Evolutionary conservation across 2,888 invertebrate genomes (phyloP), one percentile per base, ranked within the genome.

Genomic region (Drosophila lutescens): DNA sequence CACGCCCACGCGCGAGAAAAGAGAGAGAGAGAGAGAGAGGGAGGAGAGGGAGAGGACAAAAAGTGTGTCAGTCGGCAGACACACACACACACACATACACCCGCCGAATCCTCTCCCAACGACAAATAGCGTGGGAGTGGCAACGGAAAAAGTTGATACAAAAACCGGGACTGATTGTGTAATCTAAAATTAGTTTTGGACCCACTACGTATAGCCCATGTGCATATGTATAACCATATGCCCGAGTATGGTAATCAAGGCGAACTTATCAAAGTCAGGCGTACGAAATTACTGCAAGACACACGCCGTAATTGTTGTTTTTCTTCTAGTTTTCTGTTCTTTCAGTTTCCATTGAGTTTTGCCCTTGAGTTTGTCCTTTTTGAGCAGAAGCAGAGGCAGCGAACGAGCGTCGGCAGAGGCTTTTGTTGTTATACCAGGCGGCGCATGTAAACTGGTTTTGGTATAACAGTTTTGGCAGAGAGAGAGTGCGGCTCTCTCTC

Each of bases 341-440:
- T 51, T 59, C 60, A 54, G 46, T 44, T 72, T 50, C 55, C 50
- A 65, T 71, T 15, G 69, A 63, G 77, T 34, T 49, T 49, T 85
- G 84, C 88, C 84, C 84, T 85, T 85, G 86, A 86, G 84, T 83
- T 85, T 88, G 88, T 86, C 88, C 84, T 88, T 85, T 85, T 77
- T 72, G 32, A 76, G 78, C 86, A 88, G 66, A 74, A 53, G 41
- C 43, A 46, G 58, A 26, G 74, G 78, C 86, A 88, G 20, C 20
- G 66, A 76, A 53, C 26, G 34, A 41, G 34, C 74, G 56, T 46
- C 15, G 47, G 55, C 66, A 62, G 62, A 49, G 62, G 58, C 32
- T 47, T 46, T 81, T 83, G 83, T 81, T 83, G 83, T 87, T 80
- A 85, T 84, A 81, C 67, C 26, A 23, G 49, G 38, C 26, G 57